Evolutionary conservation across 2,888 invertebrate genomes (phyloP), one percentile per base, ranked within the genome.

Genomic region (Orthonychiurus folsomi): DNA sequence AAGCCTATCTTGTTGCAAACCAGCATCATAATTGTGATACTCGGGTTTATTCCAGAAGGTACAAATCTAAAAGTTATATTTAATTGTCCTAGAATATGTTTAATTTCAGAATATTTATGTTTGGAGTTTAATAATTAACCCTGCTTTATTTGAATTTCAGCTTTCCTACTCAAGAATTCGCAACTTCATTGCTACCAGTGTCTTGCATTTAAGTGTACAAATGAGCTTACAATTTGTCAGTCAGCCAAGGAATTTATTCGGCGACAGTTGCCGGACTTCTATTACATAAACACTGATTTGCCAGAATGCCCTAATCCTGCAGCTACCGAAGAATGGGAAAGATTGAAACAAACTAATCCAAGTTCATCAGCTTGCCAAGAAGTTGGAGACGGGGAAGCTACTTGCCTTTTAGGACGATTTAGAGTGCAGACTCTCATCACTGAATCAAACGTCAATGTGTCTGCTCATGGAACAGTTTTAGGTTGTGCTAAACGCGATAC

Each of bases 371-470:
- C 64, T 15, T 66, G 68, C 60, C 52, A 52, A 20, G 9, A 23
- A 20, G 52, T 9, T n/a, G 9, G 3, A 23, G 21, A 52, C 9
- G 24, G 52, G 5, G 67, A 67, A 50, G 66, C 67, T 2, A 70
- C 70, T 1, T 72, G 72, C 50, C 64, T 65, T 12, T 27, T 69
- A 2, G 70, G 72, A n/a, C 25, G 69, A 53, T 66, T 72, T 27
- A 66, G 64, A 60, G 59, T 72, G 0, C 58, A 62, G 12, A 60
- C 50, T 1, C 61, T 52, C 12, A 56, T 50, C 12, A 47, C 47
- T 3, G 59, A 52, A 12, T 20, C 61, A 0, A 50, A 61, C 2
- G 24, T 47, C 2, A 65, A 60, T 48, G 27, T 59, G n/a, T 58
- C 62, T 12, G 61, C 63, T n/a, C 63, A 70, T 54, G 71, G 67